phyloP scores from a whole-genome alignment of 2,888 invertebrate genomes.

The Lomographa bimaculata region DNA sequence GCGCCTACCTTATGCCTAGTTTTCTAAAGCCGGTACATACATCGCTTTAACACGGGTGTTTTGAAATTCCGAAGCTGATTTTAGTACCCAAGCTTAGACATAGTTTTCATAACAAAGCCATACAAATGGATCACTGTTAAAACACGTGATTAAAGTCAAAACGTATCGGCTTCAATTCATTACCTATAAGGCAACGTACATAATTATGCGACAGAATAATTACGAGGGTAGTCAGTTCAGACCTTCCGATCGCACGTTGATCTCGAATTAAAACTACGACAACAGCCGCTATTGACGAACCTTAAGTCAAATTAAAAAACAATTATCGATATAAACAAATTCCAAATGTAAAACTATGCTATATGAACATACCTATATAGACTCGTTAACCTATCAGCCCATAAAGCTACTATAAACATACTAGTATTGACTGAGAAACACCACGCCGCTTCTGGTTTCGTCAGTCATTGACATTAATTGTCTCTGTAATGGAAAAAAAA shows the following conservation, averaged over 20 bases:
- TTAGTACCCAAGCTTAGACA: constrained; percentile 18
- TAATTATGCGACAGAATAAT: too few relatives aligned
- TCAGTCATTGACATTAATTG: constrained; percentile 75
- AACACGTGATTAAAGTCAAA: constrained; percentile 16
- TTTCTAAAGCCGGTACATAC: too few relatives aligned
- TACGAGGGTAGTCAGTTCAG: background rate
- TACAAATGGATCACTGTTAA: constrained; percentile 20
- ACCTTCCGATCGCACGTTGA: too few relatives aligned
- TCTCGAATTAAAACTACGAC: too few relatives aligned
- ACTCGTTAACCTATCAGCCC: constrained; percentile 37
- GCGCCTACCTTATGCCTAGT: too few relatives aligned
- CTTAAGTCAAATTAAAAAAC: constrained; percentile 16
- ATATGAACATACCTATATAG: constrained; percentile 18
- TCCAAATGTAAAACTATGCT: constrained; percentile 4
- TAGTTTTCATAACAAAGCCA: constrained; percentile 25
- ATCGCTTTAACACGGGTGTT: constrained; percentile 9
- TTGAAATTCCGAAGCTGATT: constrained; percentile 10
- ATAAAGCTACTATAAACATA: constrained; percentile 44
- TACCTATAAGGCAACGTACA: too few relatives aligned
- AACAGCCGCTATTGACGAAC: too few relatives aligned
- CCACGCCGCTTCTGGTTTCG: constrained; percentile 62
- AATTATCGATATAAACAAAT: constrained; percentile 21
- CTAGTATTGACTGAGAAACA: constrained; percentile 59
- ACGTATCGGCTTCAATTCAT: constrained; percentile 12
- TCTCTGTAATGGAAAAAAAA: constrained; percentile 60